These are phyloP conservation scores for Melieria crassipennis DNA, from an alignment of 2,888 invertebrate genomes.

Conservation along the genomic window DNA sequence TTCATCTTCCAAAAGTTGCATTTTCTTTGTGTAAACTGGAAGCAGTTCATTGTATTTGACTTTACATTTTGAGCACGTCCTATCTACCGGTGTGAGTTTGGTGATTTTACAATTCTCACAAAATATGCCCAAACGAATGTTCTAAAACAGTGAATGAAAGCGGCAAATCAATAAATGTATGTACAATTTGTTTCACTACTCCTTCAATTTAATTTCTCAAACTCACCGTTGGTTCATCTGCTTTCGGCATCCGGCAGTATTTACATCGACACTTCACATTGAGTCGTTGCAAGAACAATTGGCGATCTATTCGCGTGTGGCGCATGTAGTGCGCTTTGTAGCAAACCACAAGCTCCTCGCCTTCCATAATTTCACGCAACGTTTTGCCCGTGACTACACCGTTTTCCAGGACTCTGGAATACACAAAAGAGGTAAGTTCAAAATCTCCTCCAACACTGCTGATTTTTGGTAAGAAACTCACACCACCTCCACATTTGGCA, in stretches of 20 bases:
- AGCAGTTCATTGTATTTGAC: slow-evolving; percentile 37
- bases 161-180: slow-evolving; percentile 5
- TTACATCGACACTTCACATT: slow-evolving; percentile 31
- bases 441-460: no score
- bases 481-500: slow-evolving; percentile 45
- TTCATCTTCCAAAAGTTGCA: slow-evolving; percentile 38
- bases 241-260: slow-evolving; percentile 35
- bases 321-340: slow-evolving; percentile 42
- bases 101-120: slow-evolving; percentile 39
- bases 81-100: slow-evolving; percentile 38
- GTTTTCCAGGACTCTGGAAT: slow-evolving; percentile 42
- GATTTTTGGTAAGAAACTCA: slow-evolving; percentile 31
- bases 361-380: slow-evolving; percentile 38
- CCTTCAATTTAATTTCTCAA: neutral
- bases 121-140: slow-evolving; percentile 38
- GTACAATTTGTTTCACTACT: neutral
- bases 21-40: slow-evolving; percentile 37
- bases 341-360: slow-evolving; percentile 43
- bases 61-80: slow-evolving; percentile 41
- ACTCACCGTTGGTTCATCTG: slow-evolving; percentile 39
- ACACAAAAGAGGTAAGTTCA: no score
- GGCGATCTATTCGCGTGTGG: slow-evolving; percentile 18
- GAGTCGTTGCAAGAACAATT: slow-evolving; percentile 29
- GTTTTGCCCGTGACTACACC: slow-evolving; percentile 44
- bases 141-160: slow-evolving; percentile 33